Conservation (phyloP, 2,797 vertebrate genomes). For the Lutjanus argentimaculatus region DNA sequence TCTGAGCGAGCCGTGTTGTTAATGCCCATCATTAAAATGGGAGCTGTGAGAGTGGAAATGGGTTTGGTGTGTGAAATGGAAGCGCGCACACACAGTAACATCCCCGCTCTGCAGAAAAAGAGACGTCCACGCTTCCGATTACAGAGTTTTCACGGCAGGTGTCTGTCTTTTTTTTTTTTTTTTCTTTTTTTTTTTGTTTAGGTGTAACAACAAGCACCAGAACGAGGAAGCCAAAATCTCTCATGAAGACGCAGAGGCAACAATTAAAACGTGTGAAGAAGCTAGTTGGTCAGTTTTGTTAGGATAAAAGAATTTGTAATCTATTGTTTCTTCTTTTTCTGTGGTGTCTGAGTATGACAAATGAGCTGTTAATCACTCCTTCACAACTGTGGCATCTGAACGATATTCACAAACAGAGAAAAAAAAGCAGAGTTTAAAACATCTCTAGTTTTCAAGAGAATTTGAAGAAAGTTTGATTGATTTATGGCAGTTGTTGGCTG, state of each 20-base stretch:
- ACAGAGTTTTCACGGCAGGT: conserved; percentile 48
- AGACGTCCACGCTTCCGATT: conserved; percentile 43
- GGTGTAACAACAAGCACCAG: conserved; percentile 1
- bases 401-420: too few relatives aligned
- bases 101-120: conserved; percentile 8
- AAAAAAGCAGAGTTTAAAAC: too few relatives aligned
- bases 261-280: not conserved
- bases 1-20: conserved; percentile 59
- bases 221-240: not conserved
- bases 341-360: not conserved
- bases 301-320: not conserved
- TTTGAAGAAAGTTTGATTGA: not conserved
- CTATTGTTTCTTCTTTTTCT: not conserved
- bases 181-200: not conserved
- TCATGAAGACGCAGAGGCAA: not conserved
- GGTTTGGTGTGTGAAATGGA: conserved; percentile 63
- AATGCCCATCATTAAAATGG: conserved; percentile 65
- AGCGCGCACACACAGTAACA: conserved; percentile 16
- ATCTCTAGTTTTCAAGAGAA: not conserved
- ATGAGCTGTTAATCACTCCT: not conserved
- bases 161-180: not conserved
- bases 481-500: not conserved
- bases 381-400: not conserved
- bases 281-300: not conserved
- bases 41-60: conserved; percentile 60